Conservation (phyloP, 2,797 vertebrate genomes). For the Cercopithecus petaurista region DNA sequence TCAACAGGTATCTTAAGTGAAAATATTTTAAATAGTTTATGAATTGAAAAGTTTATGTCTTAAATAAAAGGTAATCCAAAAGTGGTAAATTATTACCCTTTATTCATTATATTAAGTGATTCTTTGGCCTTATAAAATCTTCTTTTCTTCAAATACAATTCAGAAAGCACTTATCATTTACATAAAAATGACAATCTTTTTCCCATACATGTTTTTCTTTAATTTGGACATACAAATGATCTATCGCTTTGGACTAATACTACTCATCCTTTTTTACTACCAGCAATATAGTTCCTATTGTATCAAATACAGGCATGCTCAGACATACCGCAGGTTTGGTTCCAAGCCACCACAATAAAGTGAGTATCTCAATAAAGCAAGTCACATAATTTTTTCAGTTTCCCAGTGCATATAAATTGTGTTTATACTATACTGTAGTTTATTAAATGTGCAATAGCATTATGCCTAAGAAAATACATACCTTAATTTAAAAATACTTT, state of each 20-base stretch:
- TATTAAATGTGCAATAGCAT: not conserved
- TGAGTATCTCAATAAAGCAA: not conserved
- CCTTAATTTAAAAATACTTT: not conserved
- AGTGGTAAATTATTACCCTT: constrained; percentile 20
- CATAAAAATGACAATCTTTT: constrained; percentile 1
- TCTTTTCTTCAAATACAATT: not conserved
- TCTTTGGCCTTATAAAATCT: constrained; percentile 35
- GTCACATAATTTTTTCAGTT: not conserved
- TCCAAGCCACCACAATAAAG: not conserved
- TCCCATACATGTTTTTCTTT: not conserved
- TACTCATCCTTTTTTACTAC: not conserved
- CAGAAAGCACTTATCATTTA: not conserved
- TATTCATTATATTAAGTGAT: constrained; percentile 23
- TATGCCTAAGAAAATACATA: not conserved
- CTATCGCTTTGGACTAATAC: not conserved
- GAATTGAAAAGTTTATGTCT: constrained; percentile 55
- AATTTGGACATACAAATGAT: not conserved
- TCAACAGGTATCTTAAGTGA: constrained; percentile 76
- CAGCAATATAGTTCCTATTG: not conserved
- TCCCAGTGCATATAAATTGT: not conserved
- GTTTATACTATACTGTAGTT: not conserved
- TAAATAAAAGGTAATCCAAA: constrained; percentile 53
- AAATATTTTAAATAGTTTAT: constrained; percentile 54
- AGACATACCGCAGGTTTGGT: not conserved
- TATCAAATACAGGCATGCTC: not conserved